Evolutionary conservation across 2,797 vertebrate species (phyloP), one percentile per base, ranked within the genome.

Genomic region (Bryconaethiops microstoma): DNA sequence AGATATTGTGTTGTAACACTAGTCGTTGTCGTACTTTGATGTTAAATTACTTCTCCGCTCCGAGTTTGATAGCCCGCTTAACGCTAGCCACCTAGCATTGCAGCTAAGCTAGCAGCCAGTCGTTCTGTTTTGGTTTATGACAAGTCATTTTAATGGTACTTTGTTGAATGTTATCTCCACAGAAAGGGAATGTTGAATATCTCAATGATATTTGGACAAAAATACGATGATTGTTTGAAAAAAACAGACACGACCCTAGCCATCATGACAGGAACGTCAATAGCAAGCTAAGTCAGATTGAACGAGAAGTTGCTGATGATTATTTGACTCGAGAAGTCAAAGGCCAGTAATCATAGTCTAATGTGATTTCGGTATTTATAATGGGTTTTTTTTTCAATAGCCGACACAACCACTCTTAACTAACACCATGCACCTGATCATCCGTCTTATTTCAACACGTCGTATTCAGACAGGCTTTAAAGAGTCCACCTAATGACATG

Each of bases 31-130:
- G 4, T 17, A 7, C 57, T n/a, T 23, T 29, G 5, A 35, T 19
- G n/a, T n/a, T 2, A 12, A 40, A 29, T 29, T 42, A 6, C 4
- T 6, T 54, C n/a, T 50, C 45, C 0, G 5, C 16, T 42, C 21
- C 13, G 21, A n/a, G n/a, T 35, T 12, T 39, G 23, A 5, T 39
- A 19, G 14, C 45, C 21, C 29, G 48, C 19, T 76, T 40, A 16
- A 4, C 25, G 69, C 60, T 60, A 74, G 80, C 67, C 16, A 5
- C 5, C 2, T 60, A 73, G 75, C 64, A 8, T 35, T 52, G 25
- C 19, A 50, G 68, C 29, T 52, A 42, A 25, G 80, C 74, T 82
- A 73, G 74, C 29, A 65, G 62, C 16, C 23, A 21, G 17, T 50
- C 55, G 39, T 13, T 67, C 1, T 42, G 10, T 17, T 21, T 5